Evolutionary conservation across 1,140 invertebrate species (phyloP).

Genomic region (Zelostemma sp.): DNA sequence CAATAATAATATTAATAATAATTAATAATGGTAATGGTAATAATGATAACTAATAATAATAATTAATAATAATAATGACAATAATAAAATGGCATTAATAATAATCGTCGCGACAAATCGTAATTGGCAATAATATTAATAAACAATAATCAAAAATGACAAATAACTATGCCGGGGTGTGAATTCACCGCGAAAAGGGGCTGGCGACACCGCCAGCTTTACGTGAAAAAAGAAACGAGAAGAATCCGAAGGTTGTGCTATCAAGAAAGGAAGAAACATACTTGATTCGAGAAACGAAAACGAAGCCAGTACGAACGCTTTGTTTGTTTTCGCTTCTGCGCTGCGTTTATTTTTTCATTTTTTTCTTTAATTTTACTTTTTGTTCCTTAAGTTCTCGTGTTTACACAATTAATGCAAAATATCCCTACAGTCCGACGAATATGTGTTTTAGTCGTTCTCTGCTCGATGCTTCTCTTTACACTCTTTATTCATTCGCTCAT

Average conservation of each 20-base stretch:
- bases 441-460: conserved; percentile 64
- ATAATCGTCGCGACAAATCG: conserved; percentile 58
- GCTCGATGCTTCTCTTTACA: conserved; percentile 63
- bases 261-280: conserved; percentile 46
- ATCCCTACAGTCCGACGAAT: conserved; percentile 67
- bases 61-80: conserved; percentile 57
- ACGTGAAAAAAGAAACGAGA: conserved; percentile 48
- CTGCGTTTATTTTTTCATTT: conserved; percentile 50
- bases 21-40: conserved; percentile 51
- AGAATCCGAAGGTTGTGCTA: conserved; percentile 48
- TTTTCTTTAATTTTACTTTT: conserved; percentile 59
- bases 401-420: conserved; percentile 69
- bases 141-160: conserved; percentile 65
- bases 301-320: conserved; percentile 65
- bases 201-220: conserved; percentile 51
- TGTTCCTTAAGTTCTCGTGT: conserved; percentile 65
- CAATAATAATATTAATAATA: conserved; percentile 54
- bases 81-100: conserved; percentile 61
- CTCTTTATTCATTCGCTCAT: conserved; percentile 66
- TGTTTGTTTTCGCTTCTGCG: conserved; percentile 59
- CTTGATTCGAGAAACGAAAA: conserved; percentile 53
- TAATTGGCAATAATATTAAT: conserved; percentile 62
- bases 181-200: conserved; percentile 57
- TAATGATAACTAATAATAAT: conserved; percentile 58
- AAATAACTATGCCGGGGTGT: conserved; percentile 58